Evolutionary conservation across 2,797 vertebrate genomes (phyloP).

Genomic region (Hoplostethus mediterraneus): DNA sequence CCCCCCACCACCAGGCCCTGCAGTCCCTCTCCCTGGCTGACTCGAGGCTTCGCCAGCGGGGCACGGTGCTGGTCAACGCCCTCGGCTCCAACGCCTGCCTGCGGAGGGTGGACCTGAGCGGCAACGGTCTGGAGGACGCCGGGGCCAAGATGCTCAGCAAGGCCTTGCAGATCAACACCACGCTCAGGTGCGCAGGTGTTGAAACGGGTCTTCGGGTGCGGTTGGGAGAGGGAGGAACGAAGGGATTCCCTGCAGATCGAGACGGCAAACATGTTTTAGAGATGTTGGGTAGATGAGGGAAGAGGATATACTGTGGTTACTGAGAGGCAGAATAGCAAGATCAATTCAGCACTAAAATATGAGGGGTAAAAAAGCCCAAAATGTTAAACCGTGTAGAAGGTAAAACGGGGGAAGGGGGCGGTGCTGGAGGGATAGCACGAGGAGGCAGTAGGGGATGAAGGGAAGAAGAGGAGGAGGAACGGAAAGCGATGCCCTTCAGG

Average conservation of each 20-base stretch:
- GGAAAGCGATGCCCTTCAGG: conserved; percentile 35
- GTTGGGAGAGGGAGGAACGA: not conserved
- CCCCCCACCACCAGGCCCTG: conserved; percentile 79
- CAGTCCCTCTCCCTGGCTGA: conserved; percentile 91
- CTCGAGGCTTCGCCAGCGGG: conserved; percentile 90
- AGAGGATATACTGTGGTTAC: conserved; percentile 28
- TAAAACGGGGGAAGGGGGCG: not conserved
- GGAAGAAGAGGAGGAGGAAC: not conserved
- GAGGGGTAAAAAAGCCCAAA: not conserved
- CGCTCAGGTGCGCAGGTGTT: conserved; percentile 75
- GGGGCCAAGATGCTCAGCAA: conserved; percentile 96
- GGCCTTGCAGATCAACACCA: conserved; percentile 90
- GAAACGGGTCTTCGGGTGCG: not conserved
- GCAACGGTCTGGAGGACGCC: conserved; percentile 91
- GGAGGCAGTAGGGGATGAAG: conserved; percentile 12
- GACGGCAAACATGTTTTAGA: conserved; percentile 14
- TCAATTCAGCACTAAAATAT: conserved; percentile 34
- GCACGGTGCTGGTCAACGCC: conserved; percentile 91
- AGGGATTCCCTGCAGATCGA: conserved; percentile 29
- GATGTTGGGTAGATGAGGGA: conserved; percentile 29
- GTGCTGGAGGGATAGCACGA: conserved; percentile 15
- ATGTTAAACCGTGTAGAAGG: conserved; percentile 39
- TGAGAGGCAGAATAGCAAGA: conserved; percentile 35
- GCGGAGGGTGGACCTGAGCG: conserved; percentile 91
- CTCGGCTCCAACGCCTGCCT: conserved; percentile 92